Evolutionary conservation across 2,797 vertebrate species (phyloP), one percentile per base, ranked within the genome.

Genomic region (Pseudocheirus occidentalis): DNA sequence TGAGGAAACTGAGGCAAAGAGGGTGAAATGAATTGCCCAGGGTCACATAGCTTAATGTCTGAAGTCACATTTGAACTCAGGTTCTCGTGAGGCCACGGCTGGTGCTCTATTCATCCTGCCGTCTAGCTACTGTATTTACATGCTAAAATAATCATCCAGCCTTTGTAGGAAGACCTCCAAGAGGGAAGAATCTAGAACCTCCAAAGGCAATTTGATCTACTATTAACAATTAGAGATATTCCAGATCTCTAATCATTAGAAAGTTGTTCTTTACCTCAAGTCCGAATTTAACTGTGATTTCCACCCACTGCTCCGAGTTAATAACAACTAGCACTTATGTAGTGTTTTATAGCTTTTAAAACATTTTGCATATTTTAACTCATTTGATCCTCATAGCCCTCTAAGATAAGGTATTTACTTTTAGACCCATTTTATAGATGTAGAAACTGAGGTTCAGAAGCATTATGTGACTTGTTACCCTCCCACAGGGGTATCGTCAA

Each of bases 121-220:
- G 46, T 2, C 18, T 9, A 46, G 6, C 16, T 40, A 6, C n/a
- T 81, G 62, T 81, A 40, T 87, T 87, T 87, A 46, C 73, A 87
- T 87, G 40, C 40, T 21, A 87, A 87, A 87, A 87, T 46, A 87
- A 50, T 24, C 40, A 46, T 46, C n/a, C 40, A 46, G 40, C 21
- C 18, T 81, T 81, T 81, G 40, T 46, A 46, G 24, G n/a, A 81
- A 81, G 66, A 81, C 7, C 40, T 87, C 40, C 40, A 87, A 87
- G 10, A 27, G 21, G 40, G 40, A 87, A 3, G 24, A 87, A 28
- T 24, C 21, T 50, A 87, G 21, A 92, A 91, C 55, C 46, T 92
- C 91, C 66, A 94, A 95, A 50, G 93, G 90, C 66, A 93, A 55
- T 91, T 94, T 52, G 90, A 62, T 50, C 55, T 95, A 95, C 90